A percentile compares a stretch with the other conserved stretches of the same genome.
These are phyloP conservation scores for Morpho deidamia DNA, from an alignment of 2,888 invertebrate species.

Conservation along the genomic window DNA sequence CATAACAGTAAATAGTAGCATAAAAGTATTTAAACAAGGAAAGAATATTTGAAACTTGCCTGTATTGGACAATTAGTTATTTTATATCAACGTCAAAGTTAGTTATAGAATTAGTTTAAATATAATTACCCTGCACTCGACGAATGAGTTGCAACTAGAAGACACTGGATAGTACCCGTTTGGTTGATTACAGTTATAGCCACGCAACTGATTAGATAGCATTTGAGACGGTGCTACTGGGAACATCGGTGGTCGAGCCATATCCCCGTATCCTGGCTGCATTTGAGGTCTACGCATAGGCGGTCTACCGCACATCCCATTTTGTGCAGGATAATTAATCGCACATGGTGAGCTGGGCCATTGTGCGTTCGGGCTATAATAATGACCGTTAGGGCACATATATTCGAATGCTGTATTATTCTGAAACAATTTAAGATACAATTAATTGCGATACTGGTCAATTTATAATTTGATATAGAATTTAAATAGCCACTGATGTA, in stretches of 20 bases:
- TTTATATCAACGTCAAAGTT: no score
- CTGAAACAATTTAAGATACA: conserved; percentile 22
- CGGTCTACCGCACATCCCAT: no score
- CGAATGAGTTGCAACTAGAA: not conserved
- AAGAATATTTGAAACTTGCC: no score
- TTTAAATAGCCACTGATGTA: no score
- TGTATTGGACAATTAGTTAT: not conserved
- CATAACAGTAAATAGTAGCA: not conserved
- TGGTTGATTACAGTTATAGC: not conserved
- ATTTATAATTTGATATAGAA: no score
- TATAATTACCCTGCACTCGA: not conserved
- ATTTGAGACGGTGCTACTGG: no score
- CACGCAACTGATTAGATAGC: not conserved
- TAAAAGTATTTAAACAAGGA: not conserved
- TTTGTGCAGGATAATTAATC: no score
- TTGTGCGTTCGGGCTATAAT: conserved; percentile 82
- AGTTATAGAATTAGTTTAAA: no score
- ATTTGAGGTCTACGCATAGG: no score
- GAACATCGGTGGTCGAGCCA: no score
- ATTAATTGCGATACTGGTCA: no score
- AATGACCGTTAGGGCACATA: conserved; percentile 87
- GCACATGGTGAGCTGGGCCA: conserved; percentile 86
- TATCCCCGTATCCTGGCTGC: no score
- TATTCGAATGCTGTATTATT: conserved; percentile 82
- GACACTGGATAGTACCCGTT: not conserved